These are phyloP conservation scores for Megalops cyprinoides DNA, from an alignment of 2,797 vertebrate species.

Conservation along the genomic window DNA sequence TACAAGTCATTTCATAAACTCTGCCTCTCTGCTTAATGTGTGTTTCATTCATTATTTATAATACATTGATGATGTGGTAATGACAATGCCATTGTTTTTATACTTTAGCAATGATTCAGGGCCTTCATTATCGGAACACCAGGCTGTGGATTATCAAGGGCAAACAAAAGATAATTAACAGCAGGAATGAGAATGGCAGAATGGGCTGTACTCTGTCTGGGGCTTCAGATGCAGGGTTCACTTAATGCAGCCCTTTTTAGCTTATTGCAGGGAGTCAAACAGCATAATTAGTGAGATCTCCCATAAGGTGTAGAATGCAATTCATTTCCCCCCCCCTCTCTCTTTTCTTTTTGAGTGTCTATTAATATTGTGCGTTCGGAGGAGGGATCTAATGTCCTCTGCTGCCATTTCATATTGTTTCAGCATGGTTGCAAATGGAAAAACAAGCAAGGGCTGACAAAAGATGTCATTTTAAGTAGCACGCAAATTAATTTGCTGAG, in stretches of 20 bases:
- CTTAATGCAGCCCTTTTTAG: slow-evolving; percentile 75
- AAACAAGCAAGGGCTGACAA: background rate
- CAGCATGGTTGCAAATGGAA: slow-evolving; percentile 40
- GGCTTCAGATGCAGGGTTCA: slow-evolving; percentile 73
- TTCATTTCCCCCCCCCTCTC: slow-evolving; percentile 51
- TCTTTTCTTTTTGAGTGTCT: slow-evolving; percentile 19
- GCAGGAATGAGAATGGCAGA: slow-evolving; percentile 68
- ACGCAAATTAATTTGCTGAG: slow-evolving; percentile 5
- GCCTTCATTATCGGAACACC: slow-evolving; percentile 89
- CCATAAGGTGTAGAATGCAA: slow-evolving; percentile 57
- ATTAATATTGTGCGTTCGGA: slow-evolving; percentile 16
- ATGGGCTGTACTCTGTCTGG: slow-evolving; percentile 64
- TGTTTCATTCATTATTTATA: slow-evolving; percentile 98
- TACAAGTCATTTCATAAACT: slow-evolving; percentile 96
- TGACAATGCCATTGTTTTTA: slow-evolving; percentile 96
- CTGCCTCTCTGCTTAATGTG: slow-evolving; percentile 88
- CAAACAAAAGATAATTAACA: slow-evolving; percentile 99
- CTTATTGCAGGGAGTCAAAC: slow-evolving; percentile 63
- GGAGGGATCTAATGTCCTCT: background rate
- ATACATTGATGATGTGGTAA: slow-evolving; percentile 93
- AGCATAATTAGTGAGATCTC: slow-evolving; percentile 69
- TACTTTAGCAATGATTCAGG: slow-evolving; percentile 88
- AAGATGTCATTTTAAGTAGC: slow-evolving; percentile 7
- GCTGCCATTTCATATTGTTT: slow-evolving; percentile 11
- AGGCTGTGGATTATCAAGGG: slow-evolving; percentile 92